Conservation (phyloP, 2,888 invertebrate genomes). For the Syrphus vitripennis region DNA sequence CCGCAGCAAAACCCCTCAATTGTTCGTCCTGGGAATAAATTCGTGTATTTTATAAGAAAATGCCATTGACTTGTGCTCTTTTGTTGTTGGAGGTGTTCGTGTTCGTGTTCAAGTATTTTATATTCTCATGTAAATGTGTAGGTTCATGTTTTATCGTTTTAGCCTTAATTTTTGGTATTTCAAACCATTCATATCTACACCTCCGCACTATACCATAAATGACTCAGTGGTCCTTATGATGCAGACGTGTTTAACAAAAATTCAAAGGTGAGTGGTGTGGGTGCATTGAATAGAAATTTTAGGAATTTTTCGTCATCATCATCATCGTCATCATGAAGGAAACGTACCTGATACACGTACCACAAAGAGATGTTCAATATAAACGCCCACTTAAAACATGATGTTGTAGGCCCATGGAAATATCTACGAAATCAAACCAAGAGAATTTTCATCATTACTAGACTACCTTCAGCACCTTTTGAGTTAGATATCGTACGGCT, state of each 20-base stretch:
- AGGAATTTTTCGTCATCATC: slow-evolving; percentile 34
- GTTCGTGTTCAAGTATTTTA: neutral
- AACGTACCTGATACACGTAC: neutral
- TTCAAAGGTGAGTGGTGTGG: neutral
- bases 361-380: neutral
- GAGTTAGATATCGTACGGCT: no score
- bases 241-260: slow-evolving; percentile 14
- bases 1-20: neutral
- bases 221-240: neutral
- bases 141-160: neutral
- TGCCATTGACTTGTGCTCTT: neutral
- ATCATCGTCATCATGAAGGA: neutral
- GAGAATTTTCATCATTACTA: neutral
- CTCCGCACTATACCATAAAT: neutral
- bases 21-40: slow-evolving; percentile 1
- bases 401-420: neutral
- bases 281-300: slow-evolving; percentile 18
- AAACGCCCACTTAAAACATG: neutral
- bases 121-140: neutral
- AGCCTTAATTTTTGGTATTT: neutral
- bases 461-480: neutral
- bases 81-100: slow-evolving; percentile 5
- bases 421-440: neutral
- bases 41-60: neutral
- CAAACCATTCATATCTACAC: neutral